phyloP scores from a whole-genome alignment of 2,888 invertebrate species.

The Noctua fimbriata region DNA sequence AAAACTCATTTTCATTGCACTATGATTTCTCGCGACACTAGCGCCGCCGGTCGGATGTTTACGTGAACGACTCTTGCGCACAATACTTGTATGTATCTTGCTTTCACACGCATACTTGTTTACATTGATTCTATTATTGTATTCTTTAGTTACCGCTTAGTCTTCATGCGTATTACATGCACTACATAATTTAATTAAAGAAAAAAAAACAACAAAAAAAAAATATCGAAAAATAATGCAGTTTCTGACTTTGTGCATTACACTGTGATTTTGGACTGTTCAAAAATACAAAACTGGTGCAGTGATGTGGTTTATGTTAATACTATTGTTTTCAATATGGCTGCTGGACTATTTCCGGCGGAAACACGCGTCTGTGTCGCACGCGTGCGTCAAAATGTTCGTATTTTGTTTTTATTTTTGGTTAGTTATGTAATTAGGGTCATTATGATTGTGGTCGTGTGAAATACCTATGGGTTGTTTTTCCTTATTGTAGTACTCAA shows the following conservation, averaged over 20 bases:
- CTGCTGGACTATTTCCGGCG: conserved; percentile 85
- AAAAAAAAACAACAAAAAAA: conserved; percentile 7
- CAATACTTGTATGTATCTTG: conserved; percentile 69
- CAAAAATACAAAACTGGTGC: conserved; percentile 58
- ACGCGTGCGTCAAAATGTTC: conserved; percentile 85
- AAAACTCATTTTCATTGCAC: conserved; percentile 57
- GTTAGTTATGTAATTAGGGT: conserved; percentile 24
- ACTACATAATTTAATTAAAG: conserved; percentile 7
- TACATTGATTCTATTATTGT: conserved; percentile 70
- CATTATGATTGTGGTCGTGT: not conserved
- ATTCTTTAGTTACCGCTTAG: conserved; percentile 68
- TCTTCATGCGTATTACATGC: conserved; percentile 54
- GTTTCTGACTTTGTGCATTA: conserved; percentile 43
- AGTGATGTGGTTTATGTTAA: conserved; percentile 86
- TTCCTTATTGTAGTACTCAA: not conserved
- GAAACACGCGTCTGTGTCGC: conserved; percentile 81
- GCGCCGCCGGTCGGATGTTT: conserved; percentile 70
- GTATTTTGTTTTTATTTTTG: conserved; percentile 73
- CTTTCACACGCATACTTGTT: conserved; percentile 77
- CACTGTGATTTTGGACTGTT: conserved; percentile 65
- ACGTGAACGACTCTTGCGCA: conserved; percentile 63
- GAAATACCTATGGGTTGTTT: conserved; percentile 7
- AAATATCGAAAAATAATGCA: conserved; percentile 41
- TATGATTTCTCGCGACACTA: conserved; percentile 72
- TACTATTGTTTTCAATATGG: conserved; percentile 87